These are phyloP conservation scores for Papilio polytes DNA, from an alignment of 1,140 invertebrate genomes.

Conservation along the genomic window DNA sequence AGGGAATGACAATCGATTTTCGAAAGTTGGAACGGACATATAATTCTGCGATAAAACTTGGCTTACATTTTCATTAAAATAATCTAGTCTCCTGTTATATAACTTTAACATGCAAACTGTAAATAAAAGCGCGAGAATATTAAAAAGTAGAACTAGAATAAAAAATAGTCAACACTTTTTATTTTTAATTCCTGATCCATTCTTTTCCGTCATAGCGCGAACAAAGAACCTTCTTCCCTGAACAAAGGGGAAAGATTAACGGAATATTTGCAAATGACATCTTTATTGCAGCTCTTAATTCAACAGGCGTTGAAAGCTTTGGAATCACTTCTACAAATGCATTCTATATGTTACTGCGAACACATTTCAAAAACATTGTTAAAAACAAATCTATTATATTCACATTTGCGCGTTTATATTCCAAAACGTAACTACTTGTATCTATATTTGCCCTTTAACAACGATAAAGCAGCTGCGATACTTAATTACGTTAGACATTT, in stretches of 20 bases:
- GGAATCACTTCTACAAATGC: neutral
- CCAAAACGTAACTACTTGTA: neutral
- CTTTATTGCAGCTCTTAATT: constrained; percentile 8
- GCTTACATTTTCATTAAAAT: constrained; percentile 1
- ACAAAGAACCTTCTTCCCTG: constrained; percentile 7
- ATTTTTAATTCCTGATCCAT: constrained; percentile 16
- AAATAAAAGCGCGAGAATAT: neutral
- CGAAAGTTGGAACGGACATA: neutral
- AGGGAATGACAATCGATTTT: neutral
- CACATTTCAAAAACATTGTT: neutral
- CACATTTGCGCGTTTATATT: neutral
- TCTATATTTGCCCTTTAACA: constrained; percentile 16
- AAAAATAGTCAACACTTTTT: neutral
- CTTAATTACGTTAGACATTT: constrained; percentile 18
- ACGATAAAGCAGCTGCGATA: neutral
- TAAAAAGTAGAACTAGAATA: constrained; percentile 8
- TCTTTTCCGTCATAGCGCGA: neutral
- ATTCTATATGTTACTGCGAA: neutral
- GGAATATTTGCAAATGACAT: constrained; percentile 23
- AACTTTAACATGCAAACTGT: neutral
- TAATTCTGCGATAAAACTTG: neutral
- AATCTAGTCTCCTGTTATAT: neutral
- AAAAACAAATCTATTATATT: neutral
- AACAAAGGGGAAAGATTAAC: constrained; percentile 11
- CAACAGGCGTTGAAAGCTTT: constrained; percentile 17